A percentile compares a stretch with the other conserved stretches of the same genome.
Evolutionary conservation across 1,140 invertebrate genomes (phyloP).

Genomic region (Hycleus cichorii): DNA sequence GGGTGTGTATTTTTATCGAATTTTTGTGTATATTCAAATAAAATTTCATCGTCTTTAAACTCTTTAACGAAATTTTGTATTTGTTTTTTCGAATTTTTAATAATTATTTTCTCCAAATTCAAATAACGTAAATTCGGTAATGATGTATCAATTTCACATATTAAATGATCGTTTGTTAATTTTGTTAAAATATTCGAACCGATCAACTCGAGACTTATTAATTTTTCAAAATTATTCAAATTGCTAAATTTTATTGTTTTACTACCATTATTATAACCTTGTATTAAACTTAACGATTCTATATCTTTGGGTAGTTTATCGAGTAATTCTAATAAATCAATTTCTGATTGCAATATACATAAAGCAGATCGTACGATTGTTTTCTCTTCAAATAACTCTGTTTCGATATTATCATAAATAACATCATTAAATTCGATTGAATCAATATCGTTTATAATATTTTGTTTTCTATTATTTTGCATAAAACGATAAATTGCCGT

Average conservation of each 20-base stretch:
- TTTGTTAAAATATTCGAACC: slow-evolving; percentile 41
- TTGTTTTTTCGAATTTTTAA: slow-evolving; percentile 36
- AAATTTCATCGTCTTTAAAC: slow-evolving; percentile 31
- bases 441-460: slow-evolving; percentile 22
- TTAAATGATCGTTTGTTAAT: slow-evolving; percentile 30
- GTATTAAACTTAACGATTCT: slow-evolving; percentile 46
- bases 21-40: slow-evolving; percentile 35
- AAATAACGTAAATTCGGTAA: slow-evolving; percentile 41
- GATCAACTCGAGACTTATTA: slow-evolving; percentile 53
- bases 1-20: slow-evolving; percentile 28
- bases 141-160: slow-evolving; percentile 41
- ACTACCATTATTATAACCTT: slow-evolving; percentile 43
- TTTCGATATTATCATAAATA: slow-evolving; percentile 32
- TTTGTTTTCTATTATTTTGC: slow-evolving; percentile 34
- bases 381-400: slow-evolving; percentile 30
- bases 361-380: slow-evolving; percentile 48
- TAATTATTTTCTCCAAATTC: slow-evolving; percentile 42
- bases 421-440: slow-evolving; percentile 38
- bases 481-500: slow-evolving; percentile 45
- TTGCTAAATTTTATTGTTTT: slow-evolving; percentile 47
- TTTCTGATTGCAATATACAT: slow-evolving; percentile 48
- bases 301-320: slow-evolving; percentile 46
- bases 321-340: slow-evolving; percentile 42
- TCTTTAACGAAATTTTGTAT: slow-evolving; percentile 33
- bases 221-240: slow-evolving; percentile 46